A percentile compares a stretch with the other conserved stretches of the same genome.
Evolutionary conservation across 1,140 invertebrate species (phyloP).

Genomic region (Harpegnathos saltator): DNA sequence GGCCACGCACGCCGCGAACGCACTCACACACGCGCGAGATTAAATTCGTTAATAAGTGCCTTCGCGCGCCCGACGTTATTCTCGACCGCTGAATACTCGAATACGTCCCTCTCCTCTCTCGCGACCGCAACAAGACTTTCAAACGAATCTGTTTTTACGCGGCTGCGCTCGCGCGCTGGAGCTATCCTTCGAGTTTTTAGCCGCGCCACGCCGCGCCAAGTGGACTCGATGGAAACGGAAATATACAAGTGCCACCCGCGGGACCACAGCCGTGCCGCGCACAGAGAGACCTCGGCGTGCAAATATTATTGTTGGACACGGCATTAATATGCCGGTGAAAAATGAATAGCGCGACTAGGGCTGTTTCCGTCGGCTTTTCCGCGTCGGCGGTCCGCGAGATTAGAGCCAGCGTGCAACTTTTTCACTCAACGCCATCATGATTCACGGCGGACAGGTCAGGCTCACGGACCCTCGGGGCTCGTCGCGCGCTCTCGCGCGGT

Average conservation of each 20-base stretch:
- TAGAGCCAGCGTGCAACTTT: no score
- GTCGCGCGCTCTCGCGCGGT: not conserved
- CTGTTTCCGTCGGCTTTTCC: not conserved
- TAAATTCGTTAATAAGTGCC: constrained; percentile 54
- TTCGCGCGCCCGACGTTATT: constrained; percentile 44
- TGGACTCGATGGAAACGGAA: constrained; percentile 52
- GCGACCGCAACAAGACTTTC: constrained; percentile 38
- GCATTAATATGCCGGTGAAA: constrained; percentile 11
- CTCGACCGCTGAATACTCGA: constrained; percentile 51
- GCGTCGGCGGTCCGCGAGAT: not conserved
- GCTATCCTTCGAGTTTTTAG: constrained; percentile 38
- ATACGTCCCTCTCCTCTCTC: constrained; percentile 22
- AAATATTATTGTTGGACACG: not conserved
- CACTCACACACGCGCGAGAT: not conserved
- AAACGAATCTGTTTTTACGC: constrained; percentile 52
- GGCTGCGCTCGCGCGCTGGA: not conserved
- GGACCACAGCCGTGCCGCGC: not conserved
- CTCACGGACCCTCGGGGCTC: no score
- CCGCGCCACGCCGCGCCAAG: not conserved
- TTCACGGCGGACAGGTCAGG: no score
- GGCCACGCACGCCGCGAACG: not conserved
- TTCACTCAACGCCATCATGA: no score
- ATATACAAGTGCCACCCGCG: constrained; percentile 41
- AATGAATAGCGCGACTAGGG: constrained; percentile 14
- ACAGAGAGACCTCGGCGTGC: constrained; percentile 29